Percentiles rank a stretch among this genome's conserved stretches.
phyloP scores from a whole-genome alignment of 1,140 invertebrate species.

The Arctopsyche grandis region DNA sequence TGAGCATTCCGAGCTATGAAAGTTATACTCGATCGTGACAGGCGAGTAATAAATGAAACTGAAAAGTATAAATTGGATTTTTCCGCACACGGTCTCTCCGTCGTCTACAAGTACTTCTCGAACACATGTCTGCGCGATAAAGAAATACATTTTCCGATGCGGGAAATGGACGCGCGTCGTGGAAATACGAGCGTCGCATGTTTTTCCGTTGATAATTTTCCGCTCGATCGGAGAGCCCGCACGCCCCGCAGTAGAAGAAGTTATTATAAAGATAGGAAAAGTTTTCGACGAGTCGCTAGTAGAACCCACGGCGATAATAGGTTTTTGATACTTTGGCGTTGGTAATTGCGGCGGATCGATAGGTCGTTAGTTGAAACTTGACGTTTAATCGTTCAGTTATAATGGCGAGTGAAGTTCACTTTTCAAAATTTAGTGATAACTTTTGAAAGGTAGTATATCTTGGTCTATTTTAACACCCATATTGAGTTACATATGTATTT shows the following conservation, averaged over 20 bases:
- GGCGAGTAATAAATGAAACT: constrained; percentile 13
- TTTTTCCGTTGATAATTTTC: constrained; percentile 43
- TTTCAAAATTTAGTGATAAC: too few species aligned
- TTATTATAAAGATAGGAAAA: constrained; percentile 45
- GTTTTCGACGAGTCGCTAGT: constrained; percentile 17
- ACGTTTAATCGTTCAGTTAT: background rate
- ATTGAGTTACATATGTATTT: too few species aligned
- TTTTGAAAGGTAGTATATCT: too few species aligned
- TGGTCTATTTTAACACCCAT: too few species aligned
- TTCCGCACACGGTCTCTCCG: background rate
- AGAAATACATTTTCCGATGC: constrained; percentile 4
- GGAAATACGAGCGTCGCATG: background rate
- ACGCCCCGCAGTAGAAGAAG: constrained; percentile 9
- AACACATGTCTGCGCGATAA: too few species aligned
- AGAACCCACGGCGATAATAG: constrained; percentile 29
- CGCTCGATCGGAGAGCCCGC: constrained; percentile 37
- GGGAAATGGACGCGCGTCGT: background rate
- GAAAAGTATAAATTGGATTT: constrained; percentile 37
- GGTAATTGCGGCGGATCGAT: constrained; percentile 35
- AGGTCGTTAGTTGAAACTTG: background rate
- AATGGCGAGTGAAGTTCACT: background rate
- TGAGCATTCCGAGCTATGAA: background rate
- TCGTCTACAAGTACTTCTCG: background rate
- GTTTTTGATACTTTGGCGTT: constrained; percentile 31
- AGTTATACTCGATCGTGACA: background rate